Evolutionary conservation across 2,113 vertebrate species (phyloP).

Genomic region (Amazona vittata): DNA sequence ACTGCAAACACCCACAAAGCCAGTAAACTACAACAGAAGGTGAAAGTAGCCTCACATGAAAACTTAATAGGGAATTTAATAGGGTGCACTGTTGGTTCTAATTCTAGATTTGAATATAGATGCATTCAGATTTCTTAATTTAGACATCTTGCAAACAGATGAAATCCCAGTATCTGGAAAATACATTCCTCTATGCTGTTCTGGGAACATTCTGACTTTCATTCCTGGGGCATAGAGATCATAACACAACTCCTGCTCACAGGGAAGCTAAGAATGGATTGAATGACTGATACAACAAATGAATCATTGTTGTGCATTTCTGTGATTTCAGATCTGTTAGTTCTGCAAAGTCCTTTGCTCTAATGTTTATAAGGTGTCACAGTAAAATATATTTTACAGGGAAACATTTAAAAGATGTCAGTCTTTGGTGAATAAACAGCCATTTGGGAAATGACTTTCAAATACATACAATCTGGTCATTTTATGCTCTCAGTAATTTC

Average conservation of each 20-base stretch:
- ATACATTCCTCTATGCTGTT: neutral
- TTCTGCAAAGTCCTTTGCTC: slow-evolving; percentile 43
- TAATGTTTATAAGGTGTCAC: slow-evolving; percentile 44
- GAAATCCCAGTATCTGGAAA: neutral
- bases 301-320: slow-evolving; percentile 14
- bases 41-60: neutral
- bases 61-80: neutral
- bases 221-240: neutral
- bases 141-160: neutral
- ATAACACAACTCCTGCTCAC: neutral
- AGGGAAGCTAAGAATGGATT: slow-evolving; percentile 31
- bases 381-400: slow-evolving; percentile 28
- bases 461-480: neutral
- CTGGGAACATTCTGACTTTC: slow-evolving; percentile 10
- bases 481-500: neutral
- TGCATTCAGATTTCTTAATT: neutral
- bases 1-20: neutral
- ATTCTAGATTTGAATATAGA: neutral
- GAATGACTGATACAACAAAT: neutral
- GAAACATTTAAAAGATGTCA: neutral
- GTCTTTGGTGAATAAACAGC: neutral
- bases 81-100: neutral
- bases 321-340: slow-evolving; percentile 32
- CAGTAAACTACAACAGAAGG: neutral
- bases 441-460: neutral